phyloP scores from a whole-genome alignment of 2,797 vertebrate species.

The Heliangelus exortis region DNA sequence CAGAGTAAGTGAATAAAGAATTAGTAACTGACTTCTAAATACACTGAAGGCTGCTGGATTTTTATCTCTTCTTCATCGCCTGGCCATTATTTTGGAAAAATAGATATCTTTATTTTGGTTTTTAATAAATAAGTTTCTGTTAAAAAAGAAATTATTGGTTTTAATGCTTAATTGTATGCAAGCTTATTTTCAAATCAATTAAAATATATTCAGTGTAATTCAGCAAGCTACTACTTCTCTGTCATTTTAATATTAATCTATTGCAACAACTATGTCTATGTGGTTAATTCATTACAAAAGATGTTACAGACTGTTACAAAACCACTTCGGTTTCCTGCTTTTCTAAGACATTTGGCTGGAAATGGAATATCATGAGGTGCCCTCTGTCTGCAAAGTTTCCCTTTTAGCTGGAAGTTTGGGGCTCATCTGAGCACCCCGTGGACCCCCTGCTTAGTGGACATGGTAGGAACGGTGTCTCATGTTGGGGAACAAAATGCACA shows the following conservation, averaged over 20 bases:
- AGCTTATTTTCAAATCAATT: background rate
- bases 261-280: background rate
- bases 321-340: background rate
- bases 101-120: background rate
- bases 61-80: accelerated
- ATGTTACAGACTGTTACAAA: background rate
- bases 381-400: background rate
- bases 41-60: background rate
- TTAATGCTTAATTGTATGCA: background rate
- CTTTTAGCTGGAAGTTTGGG: background rate
- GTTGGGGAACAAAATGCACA: background rate
- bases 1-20: background rate
- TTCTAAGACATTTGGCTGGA: background rate
- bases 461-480: background rate
- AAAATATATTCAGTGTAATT: background rate
- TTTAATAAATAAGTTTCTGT: background rate
- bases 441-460: accelerated
- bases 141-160: background rate
- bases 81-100: background rate
- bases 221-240: background rate
- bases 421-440: accelerated
- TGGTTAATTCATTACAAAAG: background rate
- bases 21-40: background rate
- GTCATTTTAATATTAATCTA: background rate
- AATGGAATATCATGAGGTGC: background rate